phyloP scores from a whole-genome alignment of 2,888 invertebrate genomes.

The Hirtodrosophila confusa region DNA sequence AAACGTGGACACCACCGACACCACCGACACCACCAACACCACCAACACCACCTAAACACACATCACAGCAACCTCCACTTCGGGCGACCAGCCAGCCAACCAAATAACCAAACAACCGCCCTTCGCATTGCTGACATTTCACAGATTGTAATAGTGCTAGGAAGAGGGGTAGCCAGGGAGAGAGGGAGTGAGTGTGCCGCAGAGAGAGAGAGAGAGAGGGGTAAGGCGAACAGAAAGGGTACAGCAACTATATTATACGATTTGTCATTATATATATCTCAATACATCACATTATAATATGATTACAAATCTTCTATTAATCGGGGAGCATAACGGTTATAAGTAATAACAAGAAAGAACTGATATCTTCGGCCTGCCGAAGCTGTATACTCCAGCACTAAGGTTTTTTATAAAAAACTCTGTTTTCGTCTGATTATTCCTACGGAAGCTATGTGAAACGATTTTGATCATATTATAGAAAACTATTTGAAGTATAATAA shows the following conservation, averaged over 20 bases:
- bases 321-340: too few relatives aligned
- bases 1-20: constrained; percentile 56
- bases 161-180: not conserved
- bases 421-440: too few relatives aligned
- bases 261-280: constrained; percentile 9
- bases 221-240: not conserved
- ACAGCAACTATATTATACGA: constrained; percentile 6
- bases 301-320: too few relatives aligned
- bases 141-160: constrained; percentile 36
- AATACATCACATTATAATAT: too few relatives aligned
- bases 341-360: too few relatives aligned
- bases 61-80: constrained; percentile 3
- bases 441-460: too few relatives aligned
- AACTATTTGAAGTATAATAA: too few relatives aligned
- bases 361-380: too few relatives aligned
- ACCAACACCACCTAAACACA: constrained; percentile 18
- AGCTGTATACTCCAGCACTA: too few relatives aligned
- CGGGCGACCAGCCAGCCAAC: constrained; percentile 23
- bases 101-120: constrained; percentile 28
- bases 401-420: too few relatives aligned
- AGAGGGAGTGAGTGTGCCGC: not conserved
- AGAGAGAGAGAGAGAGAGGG: not conserved
- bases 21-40: constrained; percentile 27
- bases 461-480: too few relatives aligned
- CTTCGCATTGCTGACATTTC: constrained; percentile 45